Conservation (phyloP, 2,797 vertebrate genomes). For the Ctenosaura bakeri region DNA sequence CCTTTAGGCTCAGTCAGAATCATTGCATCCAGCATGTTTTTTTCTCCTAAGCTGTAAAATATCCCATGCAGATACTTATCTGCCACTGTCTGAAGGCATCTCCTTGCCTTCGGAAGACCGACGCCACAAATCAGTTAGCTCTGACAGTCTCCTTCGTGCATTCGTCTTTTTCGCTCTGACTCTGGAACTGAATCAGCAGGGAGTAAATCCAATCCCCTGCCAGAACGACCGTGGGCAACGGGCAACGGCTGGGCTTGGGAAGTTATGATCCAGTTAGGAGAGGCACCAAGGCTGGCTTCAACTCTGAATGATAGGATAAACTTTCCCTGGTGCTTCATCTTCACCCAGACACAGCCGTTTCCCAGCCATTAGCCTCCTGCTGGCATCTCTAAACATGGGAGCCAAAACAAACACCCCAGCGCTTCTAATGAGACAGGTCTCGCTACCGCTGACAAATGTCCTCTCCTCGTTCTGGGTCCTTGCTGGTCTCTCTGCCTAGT, state of each 20-base stretch:
- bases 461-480: not conserved
- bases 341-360: rapidly evolving
- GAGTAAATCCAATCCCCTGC: not conserved
- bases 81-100: not conserved
- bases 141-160: no score
- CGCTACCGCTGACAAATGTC: not conserved
- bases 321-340: not conserved
- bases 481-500: not conserved
- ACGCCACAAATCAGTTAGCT: not conserved
- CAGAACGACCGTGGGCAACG: not conserved
- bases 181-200: not conserved
- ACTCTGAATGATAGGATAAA: constrained; percentile 19
- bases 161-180: not conserved
- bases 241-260: not conserved
- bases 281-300: constrained; percentile 31
- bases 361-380: not conserved
- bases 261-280: not conserved
- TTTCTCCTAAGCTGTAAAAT: not conserved
- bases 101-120: not conserved
- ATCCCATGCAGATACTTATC: not conserved
- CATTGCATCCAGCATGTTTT: not conserved
- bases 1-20: not conserved
- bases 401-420: constrained; percentile 22
- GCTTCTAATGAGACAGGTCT: not conserved
- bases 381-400: not conserved